These are phyloP conservation scores for Datnioides undecimradiatus DNA, from an alignment of 2,113 vertebrate genomes.

Conservation along the genomic window DNA sequence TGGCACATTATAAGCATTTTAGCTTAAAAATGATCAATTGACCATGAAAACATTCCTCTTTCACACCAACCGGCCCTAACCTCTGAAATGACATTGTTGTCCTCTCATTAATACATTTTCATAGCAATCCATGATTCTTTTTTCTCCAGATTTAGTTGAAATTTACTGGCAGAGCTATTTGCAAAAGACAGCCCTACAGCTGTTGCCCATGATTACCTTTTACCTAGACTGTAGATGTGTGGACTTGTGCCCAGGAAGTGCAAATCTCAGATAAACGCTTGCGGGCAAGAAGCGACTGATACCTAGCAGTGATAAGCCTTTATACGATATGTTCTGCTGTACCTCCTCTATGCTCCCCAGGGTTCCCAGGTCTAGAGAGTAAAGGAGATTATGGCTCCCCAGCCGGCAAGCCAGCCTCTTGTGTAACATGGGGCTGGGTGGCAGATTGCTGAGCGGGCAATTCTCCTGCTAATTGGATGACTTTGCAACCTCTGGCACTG, in stretches of 20 bases:
- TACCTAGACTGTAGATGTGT: slow-evolving; percentile 47
- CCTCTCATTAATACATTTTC: neutral
- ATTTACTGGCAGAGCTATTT: neutral
- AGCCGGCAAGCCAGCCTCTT: slow-evolving; percentile 49
- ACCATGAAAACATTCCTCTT: too few relatives aligned
- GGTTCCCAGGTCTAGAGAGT: slow-evolving; percentile 65
- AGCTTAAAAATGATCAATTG: neutral
- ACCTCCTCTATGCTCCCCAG: slow-evolving; percentile 54
- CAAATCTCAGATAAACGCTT: slow-evolving; percentile 67
- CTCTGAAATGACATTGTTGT: neutral
- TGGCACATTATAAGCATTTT: neutral
- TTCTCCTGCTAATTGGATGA: slow-evolving; percentile 74
- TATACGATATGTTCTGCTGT: slow-evolving; percentile 58
- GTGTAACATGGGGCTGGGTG: slow-evolving; percentile 60
- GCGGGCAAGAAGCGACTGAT: slow-evolving; percentile 57
- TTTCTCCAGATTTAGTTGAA: neutral
- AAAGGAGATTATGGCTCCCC: slow-evolving; percentile 64
- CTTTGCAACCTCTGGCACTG: slow-evolving; percentile 73
- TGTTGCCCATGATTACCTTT: slow-evolving; percentile 33
- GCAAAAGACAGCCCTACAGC: slow-evolving; percentile 5
- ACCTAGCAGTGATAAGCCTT: slow-evolving; percentile 63
- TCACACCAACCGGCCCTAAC: neutral
- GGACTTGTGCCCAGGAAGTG: slow-evolving; percentile 71
- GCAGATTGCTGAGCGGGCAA: slow-evolving; percentile 72
- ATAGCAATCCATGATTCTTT: neutral